Base-by-base conservation (phyloP, 2,797 vertebrate genomes). In the Paedocypris micromegethes region DNA sequence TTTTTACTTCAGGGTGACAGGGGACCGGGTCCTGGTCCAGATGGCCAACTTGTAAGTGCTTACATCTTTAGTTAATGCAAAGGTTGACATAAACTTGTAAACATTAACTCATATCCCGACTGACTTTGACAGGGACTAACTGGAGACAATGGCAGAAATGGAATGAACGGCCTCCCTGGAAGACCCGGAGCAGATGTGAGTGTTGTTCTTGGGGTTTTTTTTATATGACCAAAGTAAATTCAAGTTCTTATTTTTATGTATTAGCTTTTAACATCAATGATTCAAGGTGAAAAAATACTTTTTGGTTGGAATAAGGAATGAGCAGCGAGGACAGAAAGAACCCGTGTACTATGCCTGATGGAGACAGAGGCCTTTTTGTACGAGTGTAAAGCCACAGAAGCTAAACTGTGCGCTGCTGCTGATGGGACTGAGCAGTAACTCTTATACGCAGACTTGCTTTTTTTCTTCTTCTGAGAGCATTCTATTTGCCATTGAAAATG, bases 111-210 rank as follows among this genome's bases (percentile, higher is more conserved):
- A 48, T 9, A 60, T 4, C 49, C 64, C 58, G 45, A 6, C 42
- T 60, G 3, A 64, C 50, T 52, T 43, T 39, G 77, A 5, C 77
- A 98, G 96, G 96, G 95, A 48, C 77, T 76, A 0, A 86, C 90
- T 39, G 96, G 96, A 6, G 92, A 94, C 0, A 79, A 90, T 4
- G 95, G 94, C 42, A 91, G 85, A 78, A 85, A 92, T 1, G 95
- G 95, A 73, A 82, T 80, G 58, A 74, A 90, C 0, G 95, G 95
- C 70, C 73, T 88, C 67, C 80, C 93, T 2, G 95, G 95, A 42
- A 88, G 90, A 4, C 91, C 94, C 0, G 95, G 95, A 3, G 89
- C 92, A 43, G 95, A 98, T 70, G 95, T 97, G 73, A 94, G 95
- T 94, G 79, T 52, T 58, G 23, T 44, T 52, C 44, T 69, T 52